Base-by-base conservation (phyloP, 2,113 vertebrate genomes). In the Onychostruthus taczanowskii region DNA sequence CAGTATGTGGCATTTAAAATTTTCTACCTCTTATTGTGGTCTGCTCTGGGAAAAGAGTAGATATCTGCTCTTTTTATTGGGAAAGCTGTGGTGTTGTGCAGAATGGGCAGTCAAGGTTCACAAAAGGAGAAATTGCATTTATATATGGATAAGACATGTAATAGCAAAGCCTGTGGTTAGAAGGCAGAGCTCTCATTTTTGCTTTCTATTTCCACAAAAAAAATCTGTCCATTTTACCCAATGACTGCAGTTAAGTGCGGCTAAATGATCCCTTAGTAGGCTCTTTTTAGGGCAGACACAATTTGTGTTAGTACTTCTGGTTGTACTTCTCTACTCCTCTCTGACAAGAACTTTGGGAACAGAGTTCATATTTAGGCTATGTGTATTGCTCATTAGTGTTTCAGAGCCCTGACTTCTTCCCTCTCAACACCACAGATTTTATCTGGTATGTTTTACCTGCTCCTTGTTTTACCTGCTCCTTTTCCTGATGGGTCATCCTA, bases 201-300 rank as follows among this genome's bases (percentile, higher is more conserved):
- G n/a, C 53, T 87, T 89, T 95, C n/a, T 69, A 19, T 53, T 92
- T 89, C 75, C n/a, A 86, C 27, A 77, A 50, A 87, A 50, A 77
- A 23, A 58, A 15, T 81, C 77, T 73, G 49, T 14, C 24, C 3
- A 2, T 87, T 86, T 77, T 46, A 53, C 20, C 13, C 10, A 30
- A 20, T 0, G 1, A 26, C 33, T 50, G 8, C 6, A 37, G 23
- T 39, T 10, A 16, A 44, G 5, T 11, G 2, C 24, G 9, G 23
- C 16, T 10, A 79, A 93, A 58, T 1, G 2, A 11, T 28, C 49
- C 14, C 24, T 39, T 46, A 8, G 11, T 31, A 26, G 0, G 0
- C 10, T 44, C 11, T 58, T 80, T 5, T 10, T n/a, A 24, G 4
- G n/a, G 43, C 19, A 55, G 33, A n/a, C 15, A 56, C 10, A 56